Conservation (phyloP, 2,888 invertebrate species). For the Opisthograptis luteolata region DNA sequence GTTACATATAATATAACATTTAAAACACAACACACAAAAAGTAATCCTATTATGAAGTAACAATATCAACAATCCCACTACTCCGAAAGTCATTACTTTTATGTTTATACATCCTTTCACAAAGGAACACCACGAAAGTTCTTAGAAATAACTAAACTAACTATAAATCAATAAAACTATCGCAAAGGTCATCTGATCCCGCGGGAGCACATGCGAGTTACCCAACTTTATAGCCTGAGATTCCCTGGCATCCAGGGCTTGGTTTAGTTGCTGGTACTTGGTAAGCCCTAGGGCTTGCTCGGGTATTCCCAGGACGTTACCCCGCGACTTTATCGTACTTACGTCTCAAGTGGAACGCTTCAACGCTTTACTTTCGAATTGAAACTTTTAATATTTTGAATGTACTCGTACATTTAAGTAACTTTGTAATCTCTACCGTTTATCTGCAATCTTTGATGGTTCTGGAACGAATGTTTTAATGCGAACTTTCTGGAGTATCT, state of each 20-base stretch:
- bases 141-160: not conserved
- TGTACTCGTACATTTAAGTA: conserved; percentile 8
- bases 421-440: conserved; percentile 13
- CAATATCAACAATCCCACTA: not conserved
- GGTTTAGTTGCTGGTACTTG: too few relatives aligned
- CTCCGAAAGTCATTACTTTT: not conserved
- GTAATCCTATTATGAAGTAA: not conserved
- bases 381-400: conserved; percentile 14
- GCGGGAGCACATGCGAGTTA: conserved; percentile 3
- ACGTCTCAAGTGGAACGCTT: conserved; percentile 2
- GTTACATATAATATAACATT: too few relatives aligned
- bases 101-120: not conserved
- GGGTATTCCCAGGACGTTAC: not conserved
- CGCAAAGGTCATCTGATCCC: conserved; percentile 12
- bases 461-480: conserved; percentile 9
- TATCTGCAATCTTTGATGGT: conserved; percentile 10
- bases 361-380: conserved; percentile 7
- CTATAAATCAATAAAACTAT: conserved; percentile 10
- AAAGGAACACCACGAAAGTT: not conserved
- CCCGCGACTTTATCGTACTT: not conserved
- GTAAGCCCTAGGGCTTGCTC: too few relatives aligned
- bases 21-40: too few relatives aligned
- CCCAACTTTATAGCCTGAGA: conserved; percentile 2
- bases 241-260: conserved; percentile 1
- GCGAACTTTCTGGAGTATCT: conserved; percentile 8